Percentiles rank a stretch among this genome's conserved stretches.
Evolutionary conservation across 2,113 vertebrate species (phyloP).

Genomic region (Dromas ardeola): DNA sequence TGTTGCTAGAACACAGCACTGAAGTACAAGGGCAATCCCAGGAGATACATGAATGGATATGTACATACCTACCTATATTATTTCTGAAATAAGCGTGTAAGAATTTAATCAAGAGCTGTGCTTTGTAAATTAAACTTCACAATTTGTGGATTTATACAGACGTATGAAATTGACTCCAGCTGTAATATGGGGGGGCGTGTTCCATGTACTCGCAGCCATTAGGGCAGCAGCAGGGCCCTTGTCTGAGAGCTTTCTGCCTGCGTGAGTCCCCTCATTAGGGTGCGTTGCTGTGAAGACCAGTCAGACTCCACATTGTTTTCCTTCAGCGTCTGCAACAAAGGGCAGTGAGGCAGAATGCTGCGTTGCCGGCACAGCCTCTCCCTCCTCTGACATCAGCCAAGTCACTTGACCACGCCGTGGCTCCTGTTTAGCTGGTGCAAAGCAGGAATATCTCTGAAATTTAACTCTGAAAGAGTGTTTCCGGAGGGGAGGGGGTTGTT

Average conservation of each 20-base stretch:
- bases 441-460: conserved; percentile 7
- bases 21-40: background rate
- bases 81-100: background rate
- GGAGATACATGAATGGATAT: background rate
- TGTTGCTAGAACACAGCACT: background rate
- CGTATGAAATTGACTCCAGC: background rate
- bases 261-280: background rate
- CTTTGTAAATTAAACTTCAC: background rate
- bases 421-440: background rate
- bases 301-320: background rate
- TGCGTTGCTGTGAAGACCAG: background rate
- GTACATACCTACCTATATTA: too few relatives aligned
- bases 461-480: background rate
- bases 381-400: background rate
- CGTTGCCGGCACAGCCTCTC: background rate
- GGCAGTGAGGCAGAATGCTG: background rate
- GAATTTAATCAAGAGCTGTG: background rate
- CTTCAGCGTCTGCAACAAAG: background rate
- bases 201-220: background rate
- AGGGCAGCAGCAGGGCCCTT: background rate
- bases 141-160: background rate
- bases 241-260: background rate
- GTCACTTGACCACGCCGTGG: background rate
- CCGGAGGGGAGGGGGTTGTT: background rate
- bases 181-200: background rate